Evolutionary conservation across 2,888 invertebrate species (phyloP), one percentile per base, ranked within the genome.

Genomic region (Synergus laeviventris): DNA sequence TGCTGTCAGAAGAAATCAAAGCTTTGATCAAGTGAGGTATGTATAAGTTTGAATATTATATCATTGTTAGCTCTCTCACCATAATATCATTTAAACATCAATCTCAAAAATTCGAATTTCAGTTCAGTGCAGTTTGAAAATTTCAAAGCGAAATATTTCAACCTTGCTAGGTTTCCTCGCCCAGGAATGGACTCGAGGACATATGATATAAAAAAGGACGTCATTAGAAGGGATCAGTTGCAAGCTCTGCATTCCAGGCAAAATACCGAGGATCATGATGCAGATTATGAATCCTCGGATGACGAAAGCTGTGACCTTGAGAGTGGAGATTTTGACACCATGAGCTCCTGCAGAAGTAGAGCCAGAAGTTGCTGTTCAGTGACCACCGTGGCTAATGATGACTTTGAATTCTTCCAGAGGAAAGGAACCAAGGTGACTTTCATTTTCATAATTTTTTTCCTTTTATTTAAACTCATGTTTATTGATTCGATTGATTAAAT

Each of bases 301-400:
- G 90, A 90, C 77, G 89, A 89, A 78, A 90, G 90, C 76, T 90
- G 89, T 78, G 89, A 89, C 76, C 78, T 87, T 59, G 89, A 88
- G 42, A 90, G 87, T 76, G 88, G 85, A 0, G 89, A 90, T 76
- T 90, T 89, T 66, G 89, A 90, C 73, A 90, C 86, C 79, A 91
- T 86, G 91, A 92, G 87, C 89, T 92, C 86, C 84, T 92, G 84
- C 90, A 91, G 87, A 86, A 91, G 84, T 81, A 90, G 92, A 49
- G 92, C 92, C 60, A 86, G 89, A 21, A 93, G 93, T 83, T 92
- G 92, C 61, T 93, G 92, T 80, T 94, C 94, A 9, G 94, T 93
- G 54, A 94, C 94, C 1, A 94, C 94, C 0, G 93, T 93, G 80
- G 94, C 94, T 38, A 94, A 94, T 84, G 93, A 94, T 84, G 94